Base-by-base conservation (phyloP, 1,140 invertebrate species). In the Saccostrea echinata region DNA sequence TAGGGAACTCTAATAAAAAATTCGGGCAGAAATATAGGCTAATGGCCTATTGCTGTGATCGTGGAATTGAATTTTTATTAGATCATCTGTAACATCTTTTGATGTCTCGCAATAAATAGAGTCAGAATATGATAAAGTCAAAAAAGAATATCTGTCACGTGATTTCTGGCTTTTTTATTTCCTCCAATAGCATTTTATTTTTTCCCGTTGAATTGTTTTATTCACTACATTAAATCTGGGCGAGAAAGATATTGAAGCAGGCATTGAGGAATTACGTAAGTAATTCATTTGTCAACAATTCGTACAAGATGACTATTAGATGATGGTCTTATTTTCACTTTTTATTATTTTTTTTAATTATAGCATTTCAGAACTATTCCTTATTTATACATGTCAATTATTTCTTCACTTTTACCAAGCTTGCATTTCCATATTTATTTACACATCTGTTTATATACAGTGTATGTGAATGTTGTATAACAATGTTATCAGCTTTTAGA, bases 101-200 rank as follows among this genome's bases (percentile, higher is more conserved):
- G 68, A 76, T 76, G 68, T 76, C 43, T 61, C 55, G 6, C 16
- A 1, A n/a, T 61, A 61, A 61, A 18, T n/a, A n/a, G 18, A 61
- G 18, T n/a, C 16, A 61, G 27, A 30, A 33, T 76, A 18, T 76
- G 55, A 76, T 76, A 33, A 76, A 76, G 68, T 76, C 30, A 30
- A 33, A 76, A 24, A 18, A 33, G 27, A 16, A 30, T 76, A 76
- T 76, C 24, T 30, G 16, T 30, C 68, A 76, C 68, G 27, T 76
- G 68, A 3, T 76, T 11, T 11, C 57, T 16, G 6, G 55, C 1
- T 61, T 6, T 9, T 76, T 33, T 76, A 6, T 76, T 30, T 76
- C 68, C 27, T 76, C 68, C 68, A 76, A 76, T 76, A 27, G 68
- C 16, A 76, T 76, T 76, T 61, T 61, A 61, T 21, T 61, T 61